phyloP scores from a whole-genome alignment of 1,140 invertebrate species.

The Bombus consobrinus region DNA sequence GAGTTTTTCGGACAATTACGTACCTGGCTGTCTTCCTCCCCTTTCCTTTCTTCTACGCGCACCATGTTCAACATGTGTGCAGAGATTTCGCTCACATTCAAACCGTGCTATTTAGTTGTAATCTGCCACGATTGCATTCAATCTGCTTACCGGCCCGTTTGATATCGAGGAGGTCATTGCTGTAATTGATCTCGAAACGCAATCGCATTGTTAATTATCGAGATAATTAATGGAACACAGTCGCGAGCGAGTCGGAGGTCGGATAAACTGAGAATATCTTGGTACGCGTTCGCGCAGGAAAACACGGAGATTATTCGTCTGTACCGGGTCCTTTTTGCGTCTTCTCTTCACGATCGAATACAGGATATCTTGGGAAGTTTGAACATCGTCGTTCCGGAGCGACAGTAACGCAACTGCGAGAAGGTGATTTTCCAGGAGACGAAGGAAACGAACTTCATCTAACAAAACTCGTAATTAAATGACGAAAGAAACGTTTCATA shows the following conservation, averaged over 20 bases:
- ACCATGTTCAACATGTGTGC: neutral
- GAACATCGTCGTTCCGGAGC: neutral
- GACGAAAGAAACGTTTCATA: too few species aligned
- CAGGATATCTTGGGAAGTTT: too few species aligned
- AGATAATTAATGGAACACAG: slow-evolving; percentile 41
- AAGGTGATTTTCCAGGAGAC: too few species aligned
- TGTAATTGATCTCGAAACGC: slow-evolving; percentile 48
- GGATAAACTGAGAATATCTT: slow-evolving; percentile 20
- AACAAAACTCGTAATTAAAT: too few species aligned
- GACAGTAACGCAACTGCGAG: too few species aligned
- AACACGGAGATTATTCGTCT: neutral
- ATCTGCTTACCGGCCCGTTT: slow-evolving; percentile 24
- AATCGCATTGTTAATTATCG: slow-evolving; percentile 52
- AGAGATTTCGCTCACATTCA: neutral
- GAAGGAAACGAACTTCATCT: too few species aligned
- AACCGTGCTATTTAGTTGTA: slow-evolving; percentile 12
- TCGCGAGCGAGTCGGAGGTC: neutral
- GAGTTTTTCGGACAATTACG: neutral
- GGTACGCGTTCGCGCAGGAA: neutral
- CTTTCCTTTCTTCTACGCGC: neutral
- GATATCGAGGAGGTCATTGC: slow-evolving; percentile 27
- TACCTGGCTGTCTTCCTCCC: neutral
- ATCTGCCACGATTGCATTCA: slow-evolving; percentile 23
- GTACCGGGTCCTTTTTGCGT: neutral
- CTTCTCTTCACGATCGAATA: neutral